These are phyloP conservation scores for Seriola aureovittata DNA, from an alignment of 2,113 vertebrate species.

Conservation along the genomic window DNA sequence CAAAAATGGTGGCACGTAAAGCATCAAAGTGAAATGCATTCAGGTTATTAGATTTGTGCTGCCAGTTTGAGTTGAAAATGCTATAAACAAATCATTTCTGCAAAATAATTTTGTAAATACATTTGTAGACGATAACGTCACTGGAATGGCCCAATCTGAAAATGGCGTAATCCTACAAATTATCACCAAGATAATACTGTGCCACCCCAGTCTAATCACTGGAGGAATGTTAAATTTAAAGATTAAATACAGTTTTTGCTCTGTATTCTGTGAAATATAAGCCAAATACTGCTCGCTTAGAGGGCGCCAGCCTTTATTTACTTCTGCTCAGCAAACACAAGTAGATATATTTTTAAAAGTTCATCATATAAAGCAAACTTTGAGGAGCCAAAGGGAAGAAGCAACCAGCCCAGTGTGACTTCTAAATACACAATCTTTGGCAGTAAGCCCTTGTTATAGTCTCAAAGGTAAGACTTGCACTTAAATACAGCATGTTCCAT, in stretches of 20 bases:
- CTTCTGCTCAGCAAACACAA: constrained; percentile 53
- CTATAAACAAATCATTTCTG: constrained; percentile 27
- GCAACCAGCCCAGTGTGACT: constrained; percentile 43
- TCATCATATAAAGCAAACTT: constrained; percentile 51
- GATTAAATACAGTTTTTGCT: constrained; percentile 11
- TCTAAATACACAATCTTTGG: constrained; percentile 26
- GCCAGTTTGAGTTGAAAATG: constrained; percentile 40
- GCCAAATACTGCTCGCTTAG: constrained; percentile 35
- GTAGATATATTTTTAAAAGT: constrained; percentile 46
- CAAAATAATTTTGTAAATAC: constrained; percentile 18
- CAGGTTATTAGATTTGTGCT: constrained; percentile 38
- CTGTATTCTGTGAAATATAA: constrained; percentile 34
- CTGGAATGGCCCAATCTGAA: neutral
- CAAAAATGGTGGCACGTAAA: constrained; percentile 46
- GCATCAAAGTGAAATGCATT: constrained; percentile 60
- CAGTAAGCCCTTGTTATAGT: constrained; percentile 27
- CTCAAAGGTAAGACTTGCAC: constrained; percentile 2
- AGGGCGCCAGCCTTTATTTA: constrained; percentile 20
- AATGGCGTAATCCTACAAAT: neutral
- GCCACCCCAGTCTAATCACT: constrained; percentile 16
- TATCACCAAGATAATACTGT: constrained; percentile 8
- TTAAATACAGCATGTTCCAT: constrained; percentile 53
- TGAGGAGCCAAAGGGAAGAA: constrained; percentile 39
- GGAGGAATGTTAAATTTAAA: constrained; percentile 39
- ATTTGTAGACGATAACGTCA: neutral